Conservation (phyloP, 2,888 invertebrate genomes). For the Drosophila fulvimacula region DNA sequence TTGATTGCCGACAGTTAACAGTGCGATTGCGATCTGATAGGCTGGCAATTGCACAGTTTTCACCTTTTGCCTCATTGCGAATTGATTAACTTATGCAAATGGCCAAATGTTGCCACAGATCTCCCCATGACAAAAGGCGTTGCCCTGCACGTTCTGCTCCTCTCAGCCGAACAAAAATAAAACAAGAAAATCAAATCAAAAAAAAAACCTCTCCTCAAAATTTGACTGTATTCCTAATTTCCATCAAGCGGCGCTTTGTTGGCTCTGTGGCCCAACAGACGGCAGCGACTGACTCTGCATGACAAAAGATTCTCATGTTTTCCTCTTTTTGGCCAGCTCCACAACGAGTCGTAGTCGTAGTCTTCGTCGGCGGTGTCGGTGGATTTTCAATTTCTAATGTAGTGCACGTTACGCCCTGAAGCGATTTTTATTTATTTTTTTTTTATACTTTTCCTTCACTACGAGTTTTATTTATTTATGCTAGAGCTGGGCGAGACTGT, state of each 20-base stretch:
- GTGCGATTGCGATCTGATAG: slow-evolving; percentile 52
- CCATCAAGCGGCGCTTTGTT: slow-evolving; percentile 70
- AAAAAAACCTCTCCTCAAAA: slow-evolving; percentile 33
- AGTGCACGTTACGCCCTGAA: slow-evolving; percentile 80
- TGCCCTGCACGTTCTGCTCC: slow-evolving; percentile 67
- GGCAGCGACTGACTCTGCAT: slow-evolving; percentile 37
- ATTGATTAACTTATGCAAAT: slow-evolving; percentile 83
- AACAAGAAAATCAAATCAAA: slow-evolving; percentile 13
- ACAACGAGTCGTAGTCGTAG: slow-evolving; percentile 29
- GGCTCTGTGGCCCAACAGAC: slow-evolving; percentile 43
- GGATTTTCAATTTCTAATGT: slow-evolving; percentile 82
- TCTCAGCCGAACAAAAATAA: slow-evolving; percentile 21
- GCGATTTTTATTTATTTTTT: slow-evolving; percentile 72
- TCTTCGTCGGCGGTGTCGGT: slow-evolving; percentile 57
- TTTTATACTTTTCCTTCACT: slow-evolving; percentile 57
- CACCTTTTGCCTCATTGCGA: slow-evolving; percentile 78
- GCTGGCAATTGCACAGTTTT: slow-evolving; percentile 56
- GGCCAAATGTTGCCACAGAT: slow-evolving; percentile 60
- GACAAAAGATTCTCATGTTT: slow-evolving; percentile 75
- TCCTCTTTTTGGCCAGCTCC: slow-evolving; percentile 42
- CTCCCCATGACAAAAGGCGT: slow-evolving; percentile 72
- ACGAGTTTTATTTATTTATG: slow-evolving; percentile 74
- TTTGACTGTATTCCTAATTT: slow-evolving; percentile 63
- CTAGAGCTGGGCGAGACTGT: slow-evolving; percentile 49
- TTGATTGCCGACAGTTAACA: slow-evolving; percentile 65